Evolutionary conservation across 2,797 vertebrate species (phyloP).

Genomic region (Bufotes viridis): DNA sequence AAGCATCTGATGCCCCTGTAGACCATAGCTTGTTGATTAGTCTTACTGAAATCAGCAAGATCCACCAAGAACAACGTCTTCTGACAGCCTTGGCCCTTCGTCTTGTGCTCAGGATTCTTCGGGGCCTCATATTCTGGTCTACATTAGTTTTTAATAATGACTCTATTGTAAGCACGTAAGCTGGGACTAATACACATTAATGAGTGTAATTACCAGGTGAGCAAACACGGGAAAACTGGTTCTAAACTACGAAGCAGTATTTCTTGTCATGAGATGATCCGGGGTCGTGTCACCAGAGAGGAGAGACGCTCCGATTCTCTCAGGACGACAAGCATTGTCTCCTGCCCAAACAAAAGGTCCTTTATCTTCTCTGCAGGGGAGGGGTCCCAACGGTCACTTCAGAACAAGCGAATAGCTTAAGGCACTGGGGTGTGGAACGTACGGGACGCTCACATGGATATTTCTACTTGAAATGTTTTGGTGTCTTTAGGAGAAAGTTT

Average conservation of each 20-base stretch:
- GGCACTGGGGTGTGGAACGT: constrained; percentile 7
- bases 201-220: not conserved
- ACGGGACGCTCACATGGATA: not conserved
- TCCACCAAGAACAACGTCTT: not conserved
- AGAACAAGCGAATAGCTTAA: not conserved
- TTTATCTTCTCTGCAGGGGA: constrained; percentile 9
- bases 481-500: constrained; percentile 3
- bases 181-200: not conserved
- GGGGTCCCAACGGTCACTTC: constrained; percentile 54
- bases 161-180: not conserved
- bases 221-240: not conserved
- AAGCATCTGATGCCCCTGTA: not conserved
- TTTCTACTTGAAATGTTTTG: constrained; percentile 3
- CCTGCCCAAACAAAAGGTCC: constrained; percentile 18
- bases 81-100: not conserved
- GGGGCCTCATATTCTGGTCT: not conserved
- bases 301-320: constrained; percentile 26
- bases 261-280: not conserved
- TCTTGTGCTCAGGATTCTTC: not conserved
- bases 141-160: not conserved
- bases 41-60: not conserved
- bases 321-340: constrained; percentile 37
- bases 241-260: not conserved
- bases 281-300: constrained; percentile 4
- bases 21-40: not conserved